phyloP scores from a whole-genome alignment of 2,113 vertebrate species.

The Tapirus terrestris region DNA sequence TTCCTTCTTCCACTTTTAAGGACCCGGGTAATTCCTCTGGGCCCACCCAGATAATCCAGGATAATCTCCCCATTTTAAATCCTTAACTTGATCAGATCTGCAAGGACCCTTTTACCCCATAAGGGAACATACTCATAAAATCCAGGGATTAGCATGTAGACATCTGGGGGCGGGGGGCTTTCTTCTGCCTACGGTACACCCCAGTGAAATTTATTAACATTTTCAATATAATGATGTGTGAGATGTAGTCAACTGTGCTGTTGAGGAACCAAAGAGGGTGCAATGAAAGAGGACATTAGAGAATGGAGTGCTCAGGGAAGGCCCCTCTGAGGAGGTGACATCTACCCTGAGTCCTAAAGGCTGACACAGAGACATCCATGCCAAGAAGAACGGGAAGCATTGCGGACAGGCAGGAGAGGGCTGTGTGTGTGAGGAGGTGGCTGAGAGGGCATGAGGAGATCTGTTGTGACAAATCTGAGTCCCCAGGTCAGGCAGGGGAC shows the following conservation, averaged over 20 bases:
- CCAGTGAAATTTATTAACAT: neutral
- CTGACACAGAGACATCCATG: neutral
- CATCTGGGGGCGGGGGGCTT: neutral
- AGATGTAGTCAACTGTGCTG: neutral
- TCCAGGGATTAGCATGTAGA: neutral
- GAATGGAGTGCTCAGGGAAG: neutral
- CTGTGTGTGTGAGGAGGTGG: neutral
- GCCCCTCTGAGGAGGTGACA: neutral
- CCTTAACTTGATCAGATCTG: neutral
- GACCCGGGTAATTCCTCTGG: neutral
- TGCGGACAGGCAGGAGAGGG: neutral
- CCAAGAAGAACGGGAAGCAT: neutral
- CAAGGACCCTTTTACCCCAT: neutral
- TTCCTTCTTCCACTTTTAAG: neutral
- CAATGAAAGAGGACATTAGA: neutral
- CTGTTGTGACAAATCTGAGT: rapidly evolving
- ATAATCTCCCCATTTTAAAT: neutral
- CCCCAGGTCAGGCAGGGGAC: neutral
- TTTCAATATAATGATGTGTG: neutral
- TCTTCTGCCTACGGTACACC: neutral
- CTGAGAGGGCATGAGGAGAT: neutral
- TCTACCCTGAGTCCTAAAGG: neutral
- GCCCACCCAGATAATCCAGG: neutral
- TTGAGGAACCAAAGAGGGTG: neutral
- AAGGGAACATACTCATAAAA: neutral